Conservation (phyloP, 2,113 vertebrate species). For the Probosciger aterrimus region DNA sequence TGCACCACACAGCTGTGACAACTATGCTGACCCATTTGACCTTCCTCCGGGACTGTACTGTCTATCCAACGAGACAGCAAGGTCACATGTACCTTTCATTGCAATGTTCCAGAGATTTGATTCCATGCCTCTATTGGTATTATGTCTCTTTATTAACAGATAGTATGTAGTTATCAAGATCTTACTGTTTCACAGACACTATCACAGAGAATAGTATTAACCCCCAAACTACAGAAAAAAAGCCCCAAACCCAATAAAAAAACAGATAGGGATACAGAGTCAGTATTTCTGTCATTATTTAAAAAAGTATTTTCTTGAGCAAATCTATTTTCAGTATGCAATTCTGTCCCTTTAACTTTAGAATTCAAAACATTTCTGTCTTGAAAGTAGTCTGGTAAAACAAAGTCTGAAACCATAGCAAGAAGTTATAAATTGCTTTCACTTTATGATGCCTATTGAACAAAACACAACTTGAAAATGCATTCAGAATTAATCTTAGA, state of each 20-base stretch:
- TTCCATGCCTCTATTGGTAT: not conserved
- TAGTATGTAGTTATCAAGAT: not conserved
- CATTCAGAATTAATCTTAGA: not conserved
- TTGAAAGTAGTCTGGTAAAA: not conserved
- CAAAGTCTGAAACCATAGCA: not conserved
- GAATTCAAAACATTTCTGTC: not conserved
- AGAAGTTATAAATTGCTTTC: not conserved
- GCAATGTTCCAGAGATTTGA: not conserved
- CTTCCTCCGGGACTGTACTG: not conserved
- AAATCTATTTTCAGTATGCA: not conserved
- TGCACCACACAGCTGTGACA: not conserved
- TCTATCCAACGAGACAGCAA: not conserved
- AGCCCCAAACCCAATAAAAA: not conserved
- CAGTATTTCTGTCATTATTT: not conserved
- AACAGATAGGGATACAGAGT: not conserved
- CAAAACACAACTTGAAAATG: not conserved
- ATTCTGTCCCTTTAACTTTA: not conserved
- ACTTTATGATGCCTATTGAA: not conserved
- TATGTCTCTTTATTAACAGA: not conserved
- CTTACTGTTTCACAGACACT: not conserved
- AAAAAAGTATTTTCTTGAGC: not conserved
- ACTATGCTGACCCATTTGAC: not conserved
- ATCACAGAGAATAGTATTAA: not conserved
- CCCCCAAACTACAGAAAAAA: not conserved
- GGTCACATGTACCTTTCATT: not conserved